Evolutionary conservation across 2,888 invertebrate genomes (phyloP), one percentile per base, ranked within the genome.

Genomic region (Lobophora halterata): DNA sequence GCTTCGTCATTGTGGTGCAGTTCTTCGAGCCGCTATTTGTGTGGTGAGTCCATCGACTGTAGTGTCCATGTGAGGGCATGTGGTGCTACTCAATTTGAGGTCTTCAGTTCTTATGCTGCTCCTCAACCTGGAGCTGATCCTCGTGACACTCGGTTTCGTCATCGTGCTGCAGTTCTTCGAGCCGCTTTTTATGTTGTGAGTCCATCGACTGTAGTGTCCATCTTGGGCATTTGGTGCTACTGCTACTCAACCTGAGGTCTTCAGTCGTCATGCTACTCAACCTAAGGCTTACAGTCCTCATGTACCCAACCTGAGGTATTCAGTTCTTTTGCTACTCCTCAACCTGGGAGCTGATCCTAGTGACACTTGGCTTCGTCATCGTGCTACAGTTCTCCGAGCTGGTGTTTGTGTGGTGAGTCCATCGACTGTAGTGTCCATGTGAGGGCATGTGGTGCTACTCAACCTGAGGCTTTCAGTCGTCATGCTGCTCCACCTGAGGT

Each of bases 91-190:
- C n/a, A n/a, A n/a, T n/a, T n/a, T n/a, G n/a, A n/a, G n/a, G n/a
- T n/a, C n/a, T n/a, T n/a, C n/a, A n/a, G n/a, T n/a, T n/a, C 89
- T 96, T 35, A 94, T 96, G 93, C 86, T 96, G 61, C 90, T 96
- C 4, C 90, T 96, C 19, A 96, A 96, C 79, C 88, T 96, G 55
- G 96, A 95, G 1, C 90, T 96, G 19, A 95, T 96, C 61, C 90
- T 96, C 55, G 93, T 96, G 56, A 95, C 95, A 10, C 89, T 96
- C 23, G 96, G 96, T 48, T 96, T 96, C 69, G 95, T 96, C 52
- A 95, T 96, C 68, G 96, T 96, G 51, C 91, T 96, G 64, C 96
- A 96, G 81, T 94, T 96, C 78, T 93, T 92, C 63, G 94, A 96
- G 58, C 95, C 95, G 1, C 79, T 95, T 7, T 93, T 95, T 66